These are phyloP conservation scores for Lampropteryx suffumata DNA, from an alignment of 2,888 invertebrate genomes.

Conservation along the genomic window DNA sequence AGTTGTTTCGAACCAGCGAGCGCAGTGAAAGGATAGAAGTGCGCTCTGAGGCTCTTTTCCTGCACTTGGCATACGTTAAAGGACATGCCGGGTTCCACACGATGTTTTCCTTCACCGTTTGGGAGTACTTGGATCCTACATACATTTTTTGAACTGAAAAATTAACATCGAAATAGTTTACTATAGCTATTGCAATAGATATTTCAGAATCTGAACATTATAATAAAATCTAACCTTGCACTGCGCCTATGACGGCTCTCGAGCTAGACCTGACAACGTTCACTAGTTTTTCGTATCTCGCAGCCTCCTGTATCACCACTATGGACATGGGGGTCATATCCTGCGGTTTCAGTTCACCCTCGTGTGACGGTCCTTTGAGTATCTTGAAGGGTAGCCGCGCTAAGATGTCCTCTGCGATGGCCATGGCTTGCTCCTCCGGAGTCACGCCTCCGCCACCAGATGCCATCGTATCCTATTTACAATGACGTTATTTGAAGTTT, in stretches of 20 bases:
- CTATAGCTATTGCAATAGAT: too few species aligned
- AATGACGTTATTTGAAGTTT: not conserved
- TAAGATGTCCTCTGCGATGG: conserved; percentile 90
- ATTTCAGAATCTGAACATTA: too few species aligned
- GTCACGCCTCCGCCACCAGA: conserved; percentile 85
- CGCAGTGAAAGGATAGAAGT: too few species aligned
- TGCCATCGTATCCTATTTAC: conserved; percentile 83
- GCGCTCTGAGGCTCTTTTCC: too few species aligned
- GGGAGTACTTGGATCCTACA: too few species aligned
- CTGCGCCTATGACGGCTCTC: conserved; percentile 91
- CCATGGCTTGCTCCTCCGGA: conserved; percentile 90
- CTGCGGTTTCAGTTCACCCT: conserved; percentile 87
- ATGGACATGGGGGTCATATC: conserved; percentile 96
- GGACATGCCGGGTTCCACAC: too few species aligned
- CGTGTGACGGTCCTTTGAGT: conserved; percentile 86
- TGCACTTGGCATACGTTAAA: too few species aligned
- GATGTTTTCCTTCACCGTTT: too few species aligned
- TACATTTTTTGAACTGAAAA: too few species aligned
- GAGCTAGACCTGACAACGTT: conserved; percentile 88
- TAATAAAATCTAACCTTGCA: conserved; percentile 88
- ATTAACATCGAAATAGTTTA: too few species aligned
- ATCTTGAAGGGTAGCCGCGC: conserved; percentile 87
- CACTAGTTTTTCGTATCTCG: conserved; percentile 89
- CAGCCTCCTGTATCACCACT: conserved; percentile 94
- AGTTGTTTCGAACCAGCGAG: too few species aligned